These are phyloP conservation scores for Alcedo atthis DNA, from an alignment of 2,797 vertebrate species.

Conservation along the genomic window DNA sequence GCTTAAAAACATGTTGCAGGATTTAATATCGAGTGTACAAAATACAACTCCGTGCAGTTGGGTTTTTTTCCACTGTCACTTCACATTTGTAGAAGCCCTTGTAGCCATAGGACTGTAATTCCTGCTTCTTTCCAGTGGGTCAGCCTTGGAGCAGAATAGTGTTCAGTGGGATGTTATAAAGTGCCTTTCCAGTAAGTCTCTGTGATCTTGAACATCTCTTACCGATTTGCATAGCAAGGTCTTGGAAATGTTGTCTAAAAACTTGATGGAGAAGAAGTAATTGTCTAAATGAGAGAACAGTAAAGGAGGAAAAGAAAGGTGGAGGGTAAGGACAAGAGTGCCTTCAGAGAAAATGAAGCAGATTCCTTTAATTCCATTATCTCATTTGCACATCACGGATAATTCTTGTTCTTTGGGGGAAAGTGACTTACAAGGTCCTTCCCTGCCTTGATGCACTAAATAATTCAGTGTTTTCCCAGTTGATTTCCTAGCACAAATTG, in stretches of 20 bases:
- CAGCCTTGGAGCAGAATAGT: not conserved
- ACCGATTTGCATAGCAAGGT: not conserved
- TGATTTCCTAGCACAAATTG: not conserved
- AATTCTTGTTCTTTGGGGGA: not conserved
- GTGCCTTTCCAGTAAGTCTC: not conserved
- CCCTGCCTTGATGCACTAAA: not conserved
- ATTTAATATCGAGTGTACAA: not conserved
- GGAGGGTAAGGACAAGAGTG: not conserved
- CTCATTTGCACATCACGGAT: not conserved
- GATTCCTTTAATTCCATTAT: not conserved
- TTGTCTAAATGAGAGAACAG: not conserved
- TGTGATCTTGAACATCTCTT: not conserved
- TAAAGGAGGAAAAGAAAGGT: not conserved
- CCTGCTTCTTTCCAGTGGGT: not conserved
- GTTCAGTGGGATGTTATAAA: not conserved
- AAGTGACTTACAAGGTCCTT: not conserved
- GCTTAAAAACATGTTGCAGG: not conserved
- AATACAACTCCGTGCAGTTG: rapidly evolving
- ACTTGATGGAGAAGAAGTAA: not conserved
- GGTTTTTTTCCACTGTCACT: rapidly evolving
- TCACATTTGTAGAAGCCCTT: not conserved
- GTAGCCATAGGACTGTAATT: not conserved
- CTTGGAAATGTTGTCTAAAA: not conserved
- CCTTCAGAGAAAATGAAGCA: not conserved
- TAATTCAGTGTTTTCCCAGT: not conserved